Evolutionary conservation across 2,888 invertebrate species (phyloP), one percentile per base, ranked within the genome.

Genomic region (Beris morrisii): DNA sequence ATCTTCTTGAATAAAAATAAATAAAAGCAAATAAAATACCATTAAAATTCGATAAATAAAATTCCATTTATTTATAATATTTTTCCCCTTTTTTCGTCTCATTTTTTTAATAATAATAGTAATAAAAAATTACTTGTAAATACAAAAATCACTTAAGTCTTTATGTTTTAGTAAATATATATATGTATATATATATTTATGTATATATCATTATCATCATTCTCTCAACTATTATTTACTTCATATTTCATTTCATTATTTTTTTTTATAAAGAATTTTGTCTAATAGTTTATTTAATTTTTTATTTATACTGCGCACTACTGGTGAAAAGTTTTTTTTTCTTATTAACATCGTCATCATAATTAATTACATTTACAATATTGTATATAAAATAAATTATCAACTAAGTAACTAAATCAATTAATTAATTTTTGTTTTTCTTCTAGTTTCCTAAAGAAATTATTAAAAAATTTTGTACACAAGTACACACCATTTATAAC

Each of bases 71-170:
- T 15, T 48, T 48, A 22, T 48, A 48, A 57, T 69, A 1, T 38
- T 61, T 12, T 50, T 50, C 67, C 67, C 45, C n/a, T 63, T 66
- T 64, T 59, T 22, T 67, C 69, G 64, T 71, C 12, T 59, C 66
- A 64, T 38, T 63, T 67, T 56, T 63, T 57, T 63, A 67, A 52
- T 67, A 69, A 67, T 69, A 69, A 69, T 69, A 69, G 70, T 69
- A 71, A 71, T 71, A 71, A 69, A 71, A 70, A 70, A 67, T 70
- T 70, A 68, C 69, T 67, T 63, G 48, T 67, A 67, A 70, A 71
- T 70, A 71, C 70, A 71, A 71, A 71, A 71, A 70, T 71, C 68
- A 70, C 69, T 71, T 71, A 70, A 70, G 69, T 70, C 70, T 70
- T 69, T 70, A 69, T 70, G 69, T 69, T 66, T 61, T 61, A 66